Conservation (phyloP, 2,888 invertebrate genomes). For the Chaitophorus viminalis region DNA sequence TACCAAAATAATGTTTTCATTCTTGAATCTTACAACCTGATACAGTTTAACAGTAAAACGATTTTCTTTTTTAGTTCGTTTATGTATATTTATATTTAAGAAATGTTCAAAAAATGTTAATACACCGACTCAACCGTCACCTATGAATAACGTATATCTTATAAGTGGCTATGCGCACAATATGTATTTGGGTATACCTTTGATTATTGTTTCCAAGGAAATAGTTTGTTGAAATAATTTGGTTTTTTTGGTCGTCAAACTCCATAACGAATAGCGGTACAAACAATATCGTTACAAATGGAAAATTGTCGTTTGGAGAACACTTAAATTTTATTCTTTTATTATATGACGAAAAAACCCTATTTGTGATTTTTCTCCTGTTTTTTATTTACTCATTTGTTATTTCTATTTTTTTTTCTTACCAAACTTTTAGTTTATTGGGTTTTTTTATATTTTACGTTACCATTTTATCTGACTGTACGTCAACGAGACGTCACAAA, state of each 20-base stretch:
- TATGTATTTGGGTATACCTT: no score
- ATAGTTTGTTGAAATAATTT: no score
- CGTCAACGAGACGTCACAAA: not conserved
- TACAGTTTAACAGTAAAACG: no score
- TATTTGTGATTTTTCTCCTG: not conserved
- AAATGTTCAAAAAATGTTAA: no score
- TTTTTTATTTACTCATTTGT: slow-evolving; percentile 20
- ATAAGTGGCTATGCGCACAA: no score
- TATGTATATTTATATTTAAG: no score
- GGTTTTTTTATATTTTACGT: not conserved
- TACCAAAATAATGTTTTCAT: no score
- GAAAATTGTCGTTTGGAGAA: not conserved
- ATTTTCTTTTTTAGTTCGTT: no score
- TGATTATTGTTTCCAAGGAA: no score
- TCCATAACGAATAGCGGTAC: not conserved
- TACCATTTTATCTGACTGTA: not conserved
- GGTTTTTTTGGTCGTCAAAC: not conserved
- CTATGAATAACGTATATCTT: no score
- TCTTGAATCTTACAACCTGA: no score
- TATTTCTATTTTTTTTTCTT: slow-evolving; percentile 15
- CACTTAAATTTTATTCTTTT: slow-evolving; percentile 35
- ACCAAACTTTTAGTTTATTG: slow-evolving; percentile 36
- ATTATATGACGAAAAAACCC: not conserved
- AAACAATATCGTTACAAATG: not conserved
- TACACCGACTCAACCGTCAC: no score